Evolutionary conservation across 2,113 vertebrate species (phyloP).

Genomic region (Oceanites oceanicus): DNA sequence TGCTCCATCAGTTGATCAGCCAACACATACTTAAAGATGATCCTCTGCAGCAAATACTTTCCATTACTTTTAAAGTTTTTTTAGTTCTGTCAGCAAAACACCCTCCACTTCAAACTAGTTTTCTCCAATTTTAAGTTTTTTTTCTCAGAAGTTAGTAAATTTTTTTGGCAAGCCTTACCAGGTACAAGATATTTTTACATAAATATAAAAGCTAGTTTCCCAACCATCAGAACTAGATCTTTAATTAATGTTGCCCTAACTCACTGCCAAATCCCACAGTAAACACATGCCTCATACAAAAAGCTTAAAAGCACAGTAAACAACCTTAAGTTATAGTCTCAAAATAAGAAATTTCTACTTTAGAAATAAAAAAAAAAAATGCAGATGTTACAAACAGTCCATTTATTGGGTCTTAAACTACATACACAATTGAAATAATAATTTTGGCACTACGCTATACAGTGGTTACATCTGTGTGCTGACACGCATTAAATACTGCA

Average conservation of each 20-base stretch:
- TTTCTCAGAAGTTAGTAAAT: not conserved
- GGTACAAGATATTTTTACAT: not conserved
- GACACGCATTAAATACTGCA: slow-evolving; percentile 75
- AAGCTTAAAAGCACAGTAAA: not conserved
- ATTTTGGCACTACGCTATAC: slow-evolving; percentile 91
- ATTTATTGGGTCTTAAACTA: slow-evolving; percentile 86
- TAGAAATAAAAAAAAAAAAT: not conserved
- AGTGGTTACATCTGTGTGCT: slow-evolving; percentile 71
- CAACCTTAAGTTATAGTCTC: not conserved
- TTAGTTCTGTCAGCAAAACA: not conserved
- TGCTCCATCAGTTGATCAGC: not conserved
- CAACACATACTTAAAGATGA: not conserved
- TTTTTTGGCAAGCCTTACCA: not conserved
- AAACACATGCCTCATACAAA: not conserved
- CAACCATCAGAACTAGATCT: not conserved
- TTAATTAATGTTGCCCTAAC: not conserved
- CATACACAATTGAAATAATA: slow-evolving; percentile 78
- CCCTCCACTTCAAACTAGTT: not conserved
- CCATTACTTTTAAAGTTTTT: not conserved
- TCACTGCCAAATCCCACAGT: not conserved
- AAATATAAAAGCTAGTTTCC: not conserved
- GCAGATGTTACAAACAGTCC: slow-evolving; percentile 81
- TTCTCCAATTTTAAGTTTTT: not conserved
- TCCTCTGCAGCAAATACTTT: not conserved
- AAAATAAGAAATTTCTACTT: not conserved